A percentile compares a stretch with the other conserved stretches of the same genome.
phyloP scores from a whole-genome alignment of 92 coral and sea anemone species.

The Zoanthus sansibaricus region DNA sequence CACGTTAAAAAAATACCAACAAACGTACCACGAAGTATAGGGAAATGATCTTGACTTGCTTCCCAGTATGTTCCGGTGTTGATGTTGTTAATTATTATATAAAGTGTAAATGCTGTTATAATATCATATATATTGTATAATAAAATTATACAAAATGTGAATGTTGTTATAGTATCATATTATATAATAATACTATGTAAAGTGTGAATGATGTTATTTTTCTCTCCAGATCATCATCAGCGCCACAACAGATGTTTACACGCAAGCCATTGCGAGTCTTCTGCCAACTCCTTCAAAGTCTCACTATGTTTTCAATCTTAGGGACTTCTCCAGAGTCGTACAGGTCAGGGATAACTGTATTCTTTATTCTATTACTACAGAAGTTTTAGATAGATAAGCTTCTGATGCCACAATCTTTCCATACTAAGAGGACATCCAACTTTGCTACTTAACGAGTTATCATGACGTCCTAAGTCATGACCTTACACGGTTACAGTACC shows the following conservation, averaged over 20 bases:
- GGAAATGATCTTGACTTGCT: too few species aligned
- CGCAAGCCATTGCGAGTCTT: constrained; percentile 85
- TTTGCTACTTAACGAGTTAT: too few species aligned
- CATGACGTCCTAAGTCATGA: too few species aligned
- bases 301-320: constrained; percentile 96
- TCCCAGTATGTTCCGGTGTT: not conserved
- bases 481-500: too few species aligned
- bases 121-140: too few species aligned
- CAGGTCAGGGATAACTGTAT: constrained; percentile 66
- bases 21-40: too few species aligned
- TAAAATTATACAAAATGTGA: too few species aligned
- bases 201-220: not conserved
- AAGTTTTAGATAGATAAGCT: not conserved
- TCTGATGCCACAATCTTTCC: not conserved
- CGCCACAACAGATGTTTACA: constrained; percentile 90
- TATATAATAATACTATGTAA: too few species aligned
- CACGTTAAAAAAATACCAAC: too few species aligned
- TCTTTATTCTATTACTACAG: not conserved
- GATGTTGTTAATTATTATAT: too few species aligned
- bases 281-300: constrained; percentile 98
- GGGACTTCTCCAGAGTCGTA: constrained; percentile 97
- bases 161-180: too few species aligned
- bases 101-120: too few species aligned
- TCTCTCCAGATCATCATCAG: constrained; percentile 85
- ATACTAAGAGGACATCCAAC: not conserved